phyloP scores from a whole-genome alignment of 64 coral and sea anemone species.

The Actinia equina region DNA sequence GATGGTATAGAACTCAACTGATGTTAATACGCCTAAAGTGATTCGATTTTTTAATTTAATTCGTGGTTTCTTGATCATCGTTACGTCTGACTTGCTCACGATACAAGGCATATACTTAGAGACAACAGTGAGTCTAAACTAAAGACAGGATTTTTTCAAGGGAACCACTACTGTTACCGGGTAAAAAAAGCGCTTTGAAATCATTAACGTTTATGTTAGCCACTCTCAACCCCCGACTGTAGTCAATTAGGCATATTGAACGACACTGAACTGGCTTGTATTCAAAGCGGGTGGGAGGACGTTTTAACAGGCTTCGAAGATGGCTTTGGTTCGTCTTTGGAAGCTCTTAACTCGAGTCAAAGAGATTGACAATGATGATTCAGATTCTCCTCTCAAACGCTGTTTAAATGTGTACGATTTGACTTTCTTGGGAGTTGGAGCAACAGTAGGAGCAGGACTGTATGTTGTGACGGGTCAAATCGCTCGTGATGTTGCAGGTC shows the following conservation, averaged over 20 bases:
- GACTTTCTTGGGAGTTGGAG: slow-evolving; percentile 90
- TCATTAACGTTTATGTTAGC: slow-evolving; percentile 37
- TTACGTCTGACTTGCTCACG: not conserved
- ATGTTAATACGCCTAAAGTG: not conserved
- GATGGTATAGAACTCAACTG: not conserved
- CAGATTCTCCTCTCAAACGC: slow-evolving; percentile 69
- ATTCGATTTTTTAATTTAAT: slow-evolving; percentile 41
- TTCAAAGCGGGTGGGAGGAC: slow-evolving; percentile 23
- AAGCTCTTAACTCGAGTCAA: slow-evolving; percentile 73
- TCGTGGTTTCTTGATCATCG: not conserved
- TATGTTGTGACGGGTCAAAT: slow-evolving; percentile 99
- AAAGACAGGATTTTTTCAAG: not conserved
- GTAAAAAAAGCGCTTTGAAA: slow-evolving; percentile 1
- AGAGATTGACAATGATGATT: slow-evolving; percentile 70
- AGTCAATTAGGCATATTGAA: slow-evolving; percentile 75
- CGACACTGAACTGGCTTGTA: slow-evolving; percentile 2
- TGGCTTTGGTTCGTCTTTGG: slow-evolving; percentile 72
- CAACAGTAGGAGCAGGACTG: slow-evolving; percentile 91
- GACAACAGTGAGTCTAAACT: not conserved
- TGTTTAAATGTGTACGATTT: slow-evolving; percentile 92
- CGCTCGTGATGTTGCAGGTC: slow-evolving; percentile 88
- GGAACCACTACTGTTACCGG: too few relatives aligned
- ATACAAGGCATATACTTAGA: not conserved
- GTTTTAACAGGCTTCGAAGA: slow-evolving; percentile 45
- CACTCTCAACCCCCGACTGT: slow-evolving; percentile 27